Conservation (phyloP, 2,888 invertebrate genomes). For the Habroteleia sp. region DNA sequence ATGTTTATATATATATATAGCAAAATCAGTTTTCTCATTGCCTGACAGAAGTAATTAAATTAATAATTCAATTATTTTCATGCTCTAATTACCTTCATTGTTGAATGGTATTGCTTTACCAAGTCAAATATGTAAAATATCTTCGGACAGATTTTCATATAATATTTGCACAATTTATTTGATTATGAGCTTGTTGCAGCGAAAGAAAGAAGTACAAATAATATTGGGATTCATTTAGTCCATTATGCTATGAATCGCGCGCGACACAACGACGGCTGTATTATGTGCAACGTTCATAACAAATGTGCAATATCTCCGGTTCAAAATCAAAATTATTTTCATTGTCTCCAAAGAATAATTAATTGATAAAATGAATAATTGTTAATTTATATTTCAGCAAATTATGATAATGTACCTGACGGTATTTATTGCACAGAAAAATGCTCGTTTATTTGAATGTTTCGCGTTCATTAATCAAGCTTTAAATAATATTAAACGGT, state of each 20-base stretch:
- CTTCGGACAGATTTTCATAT: slow-evolving; percentile 29
- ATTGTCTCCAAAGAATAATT: slow-evolving; percentile 55
- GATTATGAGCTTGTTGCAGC: slow-evolving; percentile 42
- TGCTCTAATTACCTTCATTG: slow-evolving; percentile 35
- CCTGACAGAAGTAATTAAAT: slow-evolving; percentile 28
- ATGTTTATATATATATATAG: neutral
- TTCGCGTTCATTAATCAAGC: slow-evolving; percentile 31
- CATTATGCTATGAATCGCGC: slow-evolving; percentile 34
- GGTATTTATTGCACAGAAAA: slow-evolving; percentile 26
- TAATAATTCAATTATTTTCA: slow-evolving; percentile 42
- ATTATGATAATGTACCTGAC: slow-evolving; percentile 45
- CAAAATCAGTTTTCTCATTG: slow-evolving; percentile 26
- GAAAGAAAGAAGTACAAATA: slow-evolving; percentile 38
- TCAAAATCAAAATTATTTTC: slow-evolving; percentile 46
- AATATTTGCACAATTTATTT: slow-evolving; percentile 46
- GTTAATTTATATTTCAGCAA: slow-evolving; percentile 43
- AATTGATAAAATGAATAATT: slow-evolving; percentile 52
- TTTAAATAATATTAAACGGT: slow-evolving; percentile 35
- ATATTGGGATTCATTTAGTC: slow-evolving; percentile 43
- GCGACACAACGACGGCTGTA: slow-evolving; percentile 9
- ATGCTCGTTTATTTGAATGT: slow-evolving; percentile 39
- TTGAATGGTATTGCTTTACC: slow-evolving; percentile 34
- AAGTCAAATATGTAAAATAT: slow-evolving; percentile 40
- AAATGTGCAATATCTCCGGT: slow-evolving; percentile 41
- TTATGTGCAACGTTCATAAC: slow-evolving; percentile 22